Conservation (phyloP, 2,888 invertebrate genomes). For the Diplazon laetatorius region DNA sequence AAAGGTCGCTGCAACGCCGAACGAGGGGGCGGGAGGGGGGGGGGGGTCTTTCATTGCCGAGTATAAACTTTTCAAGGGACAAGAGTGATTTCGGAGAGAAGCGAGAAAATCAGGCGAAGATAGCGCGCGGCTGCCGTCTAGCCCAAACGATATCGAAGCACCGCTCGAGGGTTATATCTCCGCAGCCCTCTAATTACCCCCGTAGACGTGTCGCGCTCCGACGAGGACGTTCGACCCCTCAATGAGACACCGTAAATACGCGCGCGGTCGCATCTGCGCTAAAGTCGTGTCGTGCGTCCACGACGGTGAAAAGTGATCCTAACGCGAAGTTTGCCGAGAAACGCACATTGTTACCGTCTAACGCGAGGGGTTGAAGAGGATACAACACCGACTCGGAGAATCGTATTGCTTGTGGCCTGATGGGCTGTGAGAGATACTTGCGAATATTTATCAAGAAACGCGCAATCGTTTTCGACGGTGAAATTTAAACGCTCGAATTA, state of each 20-base stretch:
- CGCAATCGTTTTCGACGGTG: slow-evolving; percentile 1
- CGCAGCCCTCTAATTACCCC: slow-evolving; percentile 82
- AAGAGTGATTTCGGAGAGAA: slow-evolving; percentile 12
- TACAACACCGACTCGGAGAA: slow-evolving; percentile 53
- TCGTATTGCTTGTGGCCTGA: slow-evolving; percentile 39
- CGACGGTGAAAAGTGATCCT: slow-evolving; percentile 68
- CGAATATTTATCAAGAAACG: background rate
- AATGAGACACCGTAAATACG: slow-evolving; percentile 63
- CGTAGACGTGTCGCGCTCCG: slow-evolving; percentile 72
- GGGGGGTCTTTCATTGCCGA: slow-evolving; percentile 65
- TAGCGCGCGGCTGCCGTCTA: slow-evolving; percentile 71
- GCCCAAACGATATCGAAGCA: slow-evolving; percentile 65
- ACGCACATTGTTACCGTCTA: slow-evolving; percentile 60
- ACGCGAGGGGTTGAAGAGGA: slow-evolving; percentile 29
- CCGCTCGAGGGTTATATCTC: slow-evolving; percentile 61
- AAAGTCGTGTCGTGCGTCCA: slow-evolving; percentile 49
- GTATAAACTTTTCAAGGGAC: slow-evolving; percentile 16
- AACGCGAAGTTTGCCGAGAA: slow-evolving; percentile 50
- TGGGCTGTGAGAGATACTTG: slow-evolving; percentile 13
- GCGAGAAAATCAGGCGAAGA: slow-evolving; percentile 74
- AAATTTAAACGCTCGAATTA: slow-evolving; percentile 25
- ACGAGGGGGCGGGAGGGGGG: no score
- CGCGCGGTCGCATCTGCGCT: slow-evolving; percentile 63
- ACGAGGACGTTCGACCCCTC: slow-evolving; percentile 47
- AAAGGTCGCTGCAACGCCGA: slow-evolving; percentile 68